Conservation (phyloP, 2,113 vertebrate genomes). For the Myotis lucifugus region DNA sequence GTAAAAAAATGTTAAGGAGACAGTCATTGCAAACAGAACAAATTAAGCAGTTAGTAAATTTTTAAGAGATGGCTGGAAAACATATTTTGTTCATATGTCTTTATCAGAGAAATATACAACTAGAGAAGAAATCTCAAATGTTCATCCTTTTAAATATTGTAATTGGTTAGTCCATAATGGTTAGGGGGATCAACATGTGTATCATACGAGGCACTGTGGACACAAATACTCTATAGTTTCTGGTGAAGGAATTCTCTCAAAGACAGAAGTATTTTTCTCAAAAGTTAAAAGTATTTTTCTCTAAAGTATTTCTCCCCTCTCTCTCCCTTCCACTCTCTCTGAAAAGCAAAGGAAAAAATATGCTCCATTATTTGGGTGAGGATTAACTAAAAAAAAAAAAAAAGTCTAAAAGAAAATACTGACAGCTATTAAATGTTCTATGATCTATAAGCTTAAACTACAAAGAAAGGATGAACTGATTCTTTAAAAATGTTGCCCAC, state of each 20-base stretch:
- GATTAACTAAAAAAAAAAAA: no score
- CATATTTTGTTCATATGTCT: constrained; percentile 22
- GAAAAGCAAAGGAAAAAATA: no score
- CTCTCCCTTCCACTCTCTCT: no score
- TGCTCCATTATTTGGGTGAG: no score
- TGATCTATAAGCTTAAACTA: neutral
- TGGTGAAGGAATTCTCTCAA: constrained; percentile 34
- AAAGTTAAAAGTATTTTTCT: neutral
- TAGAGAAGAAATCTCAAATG: constrained; percentile 11
- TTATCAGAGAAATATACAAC: neutral
- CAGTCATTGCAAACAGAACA: constrained; percentile 94
- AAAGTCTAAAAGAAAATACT: neutral
- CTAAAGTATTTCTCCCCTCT: no score
- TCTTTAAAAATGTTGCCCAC: neutral
- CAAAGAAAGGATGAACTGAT: neutral
- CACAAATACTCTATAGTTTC: neutral
- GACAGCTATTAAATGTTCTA: neutral
- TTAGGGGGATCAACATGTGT: neutral
- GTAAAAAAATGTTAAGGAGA: constrained; percentile 87
- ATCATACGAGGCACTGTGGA: neutral
- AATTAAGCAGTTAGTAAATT: constrained; percentile 90
- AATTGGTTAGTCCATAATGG: neutral
- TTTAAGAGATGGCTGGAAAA: constrained; percentile 83
- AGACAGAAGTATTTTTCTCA: constrained; percentile 2
- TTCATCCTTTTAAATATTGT: neutral